phyloP scores from a whole-genome alignment of 1,140 invertebrate species.

The Brachionus plicatilis region DNA sequence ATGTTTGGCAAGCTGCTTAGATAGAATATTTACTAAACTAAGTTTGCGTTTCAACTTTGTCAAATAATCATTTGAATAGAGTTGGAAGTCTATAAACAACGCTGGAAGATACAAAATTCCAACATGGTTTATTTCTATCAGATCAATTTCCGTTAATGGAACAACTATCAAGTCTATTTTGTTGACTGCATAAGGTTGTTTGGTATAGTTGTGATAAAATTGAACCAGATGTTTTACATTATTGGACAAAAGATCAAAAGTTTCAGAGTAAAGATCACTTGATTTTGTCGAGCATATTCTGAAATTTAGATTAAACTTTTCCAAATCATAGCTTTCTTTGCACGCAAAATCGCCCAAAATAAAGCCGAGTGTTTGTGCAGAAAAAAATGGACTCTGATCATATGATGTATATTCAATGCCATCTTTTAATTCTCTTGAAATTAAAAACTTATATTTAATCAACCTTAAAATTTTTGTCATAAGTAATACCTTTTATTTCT shows the following conservation, averaged over 20 bases:
- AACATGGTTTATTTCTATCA: not conserved
- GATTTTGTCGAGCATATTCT: conserved; percentile 18
- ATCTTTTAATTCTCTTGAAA: conserved; percentile 19
- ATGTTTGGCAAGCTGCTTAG: conserved; percentile 29
- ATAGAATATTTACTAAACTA: not conserved
- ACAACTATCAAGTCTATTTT: conserved; percentile 19
- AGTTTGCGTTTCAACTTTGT: not conserved
- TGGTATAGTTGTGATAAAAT: conserved; percentile 21
- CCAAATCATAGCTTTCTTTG: conserved; percentile 7
- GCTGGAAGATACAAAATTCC: conserved; percentile 30
- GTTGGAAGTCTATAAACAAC: not conserved
- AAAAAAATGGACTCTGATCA: not conserved
- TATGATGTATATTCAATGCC: not conserved
- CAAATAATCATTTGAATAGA: conserved; percentile 12
- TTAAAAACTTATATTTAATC: not conserved
- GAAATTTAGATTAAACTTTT: not conserved
- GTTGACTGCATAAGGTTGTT: not conserved
- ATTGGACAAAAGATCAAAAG: not conserved
- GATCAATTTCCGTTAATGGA: not conserved
- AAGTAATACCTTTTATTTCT: not conserved
- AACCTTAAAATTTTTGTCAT: not conserved
- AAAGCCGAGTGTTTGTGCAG: not conserved
- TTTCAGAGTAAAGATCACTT: not conserved
- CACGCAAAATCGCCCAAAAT: conserved; percentile 16
- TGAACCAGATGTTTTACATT: not conserved